Evolutionary conservation across 2,113 vertebrate genomes (phyloP), one percentile per base, ranked within the genome.

Genomic region (Leptobrachium ailaonicum): DNA sequence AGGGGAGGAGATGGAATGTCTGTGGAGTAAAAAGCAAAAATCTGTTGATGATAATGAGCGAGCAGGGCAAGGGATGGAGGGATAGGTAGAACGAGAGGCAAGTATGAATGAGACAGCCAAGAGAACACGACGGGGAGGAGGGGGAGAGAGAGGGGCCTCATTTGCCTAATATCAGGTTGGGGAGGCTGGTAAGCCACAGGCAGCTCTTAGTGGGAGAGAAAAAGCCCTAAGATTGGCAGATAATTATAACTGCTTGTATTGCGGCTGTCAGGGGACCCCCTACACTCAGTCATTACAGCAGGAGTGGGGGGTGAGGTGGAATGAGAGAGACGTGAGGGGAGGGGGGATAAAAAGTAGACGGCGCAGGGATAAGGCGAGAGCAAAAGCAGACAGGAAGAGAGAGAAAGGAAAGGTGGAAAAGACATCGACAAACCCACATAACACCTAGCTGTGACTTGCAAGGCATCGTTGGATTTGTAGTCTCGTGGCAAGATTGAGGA

Each of bases 221-320:
- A 79, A 79, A 79, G 69, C 58, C 69, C 77, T 32, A 20, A 79
- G 77, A 80, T 73, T 73, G 70, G 62, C 71, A 80, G 71, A 80
- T 80, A 80, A 80, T 80, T 80, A 73, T 73, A 80, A 66, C 77
- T 73, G 77, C 71, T 73, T 13, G 62, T 40, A 67, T 69, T 40
- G 77, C 41, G 71, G 77, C 70, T 80, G 70, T 58, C 70, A 73
- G 70, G 70, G 71, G 77, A 73, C 70, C 77, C 70, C 77, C 70
- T 66, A 73, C 75, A 77, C 66, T 69, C 75, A 69, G 53, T 77
- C 54, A 70, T 77, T 77, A 71, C 62, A 20, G 69, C n/a, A 45
- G 69, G 9, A 43, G 78, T 47, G 13, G 62, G 41, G 2, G 11
- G 69, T 6, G 63, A 14, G 42, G 43, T 5, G 41, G 41, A 41